Evolutionary conservation across 2,797 vertebrate genomes (phyloP).

Genomic region (Microhierax caerulescens): DNA sequence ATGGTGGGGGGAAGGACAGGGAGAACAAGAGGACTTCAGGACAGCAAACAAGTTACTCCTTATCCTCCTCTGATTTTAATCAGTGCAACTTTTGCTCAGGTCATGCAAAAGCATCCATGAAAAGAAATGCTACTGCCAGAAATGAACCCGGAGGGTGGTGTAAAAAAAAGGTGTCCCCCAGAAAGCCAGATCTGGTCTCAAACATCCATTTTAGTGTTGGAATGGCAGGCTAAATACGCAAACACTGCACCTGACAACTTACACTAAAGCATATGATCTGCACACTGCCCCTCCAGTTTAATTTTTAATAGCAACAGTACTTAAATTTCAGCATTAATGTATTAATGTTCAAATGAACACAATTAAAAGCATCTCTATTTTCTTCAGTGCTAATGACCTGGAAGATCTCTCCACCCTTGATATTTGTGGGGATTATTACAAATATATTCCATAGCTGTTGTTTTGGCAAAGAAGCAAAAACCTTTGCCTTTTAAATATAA

Average conservation of each 20-base stretch:
- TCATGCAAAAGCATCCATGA: background rate
- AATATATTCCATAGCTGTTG: conserved; percentile 47
- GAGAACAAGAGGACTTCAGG: conserved; percentile 52
- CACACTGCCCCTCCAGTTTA: conserved; percentile 52
- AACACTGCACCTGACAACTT: conserved; percentile 57
- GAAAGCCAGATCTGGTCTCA: background rate
- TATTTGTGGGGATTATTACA: conserved; percentile 1
- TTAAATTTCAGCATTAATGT: conserved; percentile 67
- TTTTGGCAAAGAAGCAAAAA: conserved; percentile 67
- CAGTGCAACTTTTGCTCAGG: background rate
- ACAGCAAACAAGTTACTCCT: conserved; percentile 40
- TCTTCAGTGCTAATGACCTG: conserved; percentile 38
- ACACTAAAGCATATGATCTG: conserved; percentile 35
- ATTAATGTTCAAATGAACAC: conserved; percentile 69
- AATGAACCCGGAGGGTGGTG: rapidly evolving
- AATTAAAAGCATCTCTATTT: conserved; percentile 60
- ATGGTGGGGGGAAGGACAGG: background rate
- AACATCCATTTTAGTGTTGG: background rate
- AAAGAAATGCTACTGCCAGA: background rate
- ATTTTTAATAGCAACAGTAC: conserved; percentile 70
- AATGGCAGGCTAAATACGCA: conserved; percentile 47
- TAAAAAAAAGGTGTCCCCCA: background rate
- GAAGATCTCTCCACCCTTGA: conserved; percentile 35
- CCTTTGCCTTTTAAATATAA: conserved; percentile 72
- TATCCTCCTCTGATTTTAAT: conserved; percentile 23